A percentile compares a stretch with the other conserved stretches of the same genome.
phyloP scores from a whole-genome alignment of 2,888 invertebrate species.

The Lithophane semibrunnea region DNA sequence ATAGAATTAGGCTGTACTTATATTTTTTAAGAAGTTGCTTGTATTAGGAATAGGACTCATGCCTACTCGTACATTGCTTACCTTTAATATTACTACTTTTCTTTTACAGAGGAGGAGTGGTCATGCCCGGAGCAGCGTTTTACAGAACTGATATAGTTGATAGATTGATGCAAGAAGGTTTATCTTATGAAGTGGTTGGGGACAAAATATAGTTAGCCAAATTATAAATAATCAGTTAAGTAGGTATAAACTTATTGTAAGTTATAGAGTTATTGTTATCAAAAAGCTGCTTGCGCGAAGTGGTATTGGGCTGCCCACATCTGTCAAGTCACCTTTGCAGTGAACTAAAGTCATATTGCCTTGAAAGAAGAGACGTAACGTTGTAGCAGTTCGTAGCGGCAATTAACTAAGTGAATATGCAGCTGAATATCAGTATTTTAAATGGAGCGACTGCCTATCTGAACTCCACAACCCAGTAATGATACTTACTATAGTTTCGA shows the following conservation, averaged over 20 bases:
- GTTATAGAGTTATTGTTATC: neutral
- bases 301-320: neutral
- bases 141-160: slow-evolving; percentile 70
- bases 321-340: neutral
- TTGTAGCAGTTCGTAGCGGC: neutral
- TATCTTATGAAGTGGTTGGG: slow-evolving; percentile 63
- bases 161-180: slow-evolving; percentile 65
- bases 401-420: neutral
- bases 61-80: too few species aligned
- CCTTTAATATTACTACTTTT: neutral
- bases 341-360: slow-evolving; percentile 2
- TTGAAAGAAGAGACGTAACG: slow-evolving; percentile 17
- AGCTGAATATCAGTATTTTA: too few species aligned
- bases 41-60: neutral
- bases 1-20: neutral
- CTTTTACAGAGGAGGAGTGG: slow-evolving; percentile 74
- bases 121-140: slow-evolving; percentile 75
- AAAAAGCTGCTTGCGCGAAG: neutral
- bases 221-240: neutral
- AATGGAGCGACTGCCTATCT: too few species aligned
- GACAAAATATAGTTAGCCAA: neutral
- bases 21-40: neutral
- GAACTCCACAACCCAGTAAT: too few species aligned
- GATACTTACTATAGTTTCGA: neutral
- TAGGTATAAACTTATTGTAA: neutral